These are phyloP conservation scores for Polyergus mexicanus DNA, from an alignment of 1,140 invertebrate genomes.

Conservation along the genomic window DNA sequence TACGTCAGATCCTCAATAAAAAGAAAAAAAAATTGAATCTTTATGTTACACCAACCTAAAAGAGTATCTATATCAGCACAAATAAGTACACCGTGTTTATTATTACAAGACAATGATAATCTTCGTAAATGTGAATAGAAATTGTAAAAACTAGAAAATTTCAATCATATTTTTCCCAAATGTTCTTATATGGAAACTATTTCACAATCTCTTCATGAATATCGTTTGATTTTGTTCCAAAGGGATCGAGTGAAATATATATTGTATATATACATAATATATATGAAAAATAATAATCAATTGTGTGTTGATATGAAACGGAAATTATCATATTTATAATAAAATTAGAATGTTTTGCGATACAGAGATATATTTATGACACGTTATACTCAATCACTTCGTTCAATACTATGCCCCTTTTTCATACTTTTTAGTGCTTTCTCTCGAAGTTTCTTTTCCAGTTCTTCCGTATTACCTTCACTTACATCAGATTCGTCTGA, in stretches of 20 bases:
- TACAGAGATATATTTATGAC: slow-evolving; percentile 66
- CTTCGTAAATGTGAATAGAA: neutral
- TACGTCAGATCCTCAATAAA: slow-evolving; percentile 25
- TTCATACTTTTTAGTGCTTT: slow-evolving; percentile 93
- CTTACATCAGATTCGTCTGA: slow-evolving; percentile 88
- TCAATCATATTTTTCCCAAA: neutral
- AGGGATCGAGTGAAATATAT: slow-evolving; percentile 44
- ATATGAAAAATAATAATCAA: slow-evolving; percentile 29
- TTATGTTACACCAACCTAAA: slow-evolving; percentile 48
- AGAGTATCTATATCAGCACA: slow-evolving; percentile 41
- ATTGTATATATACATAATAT: neutral
- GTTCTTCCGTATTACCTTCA: slow-evolving; percentile 91
- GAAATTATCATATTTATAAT: slow-evolving; percentile 46
- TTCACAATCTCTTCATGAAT: neutral
- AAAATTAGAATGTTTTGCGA: slow-evolving; percentile 64
- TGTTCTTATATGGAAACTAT: neutral
- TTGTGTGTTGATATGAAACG: slow-evolving; percentile 30
- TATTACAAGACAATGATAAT: slow-evolving; percentile 47
- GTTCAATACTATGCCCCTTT: slow-evolving; percentile 85
- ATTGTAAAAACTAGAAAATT: neutral
- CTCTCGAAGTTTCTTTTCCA: slow-evolving; percentile 95
- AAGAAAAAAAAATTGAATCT: slow-evolving; percentile 55
- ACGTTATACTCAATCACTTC: slow-evolving; percentile 81
- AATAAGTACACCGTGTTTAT: slow-evolving; percentile 15
- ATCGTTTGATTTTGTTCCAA: slow-evolving; percentile 2